A percentile compares a stretch with the other conserved stretches of the same genome.
These are phyloP conservation scores for Hirtodrosophila confusa DNA, from an alignment of 2,888 invertebrate species.

Conservation along the genomic window DNA sequence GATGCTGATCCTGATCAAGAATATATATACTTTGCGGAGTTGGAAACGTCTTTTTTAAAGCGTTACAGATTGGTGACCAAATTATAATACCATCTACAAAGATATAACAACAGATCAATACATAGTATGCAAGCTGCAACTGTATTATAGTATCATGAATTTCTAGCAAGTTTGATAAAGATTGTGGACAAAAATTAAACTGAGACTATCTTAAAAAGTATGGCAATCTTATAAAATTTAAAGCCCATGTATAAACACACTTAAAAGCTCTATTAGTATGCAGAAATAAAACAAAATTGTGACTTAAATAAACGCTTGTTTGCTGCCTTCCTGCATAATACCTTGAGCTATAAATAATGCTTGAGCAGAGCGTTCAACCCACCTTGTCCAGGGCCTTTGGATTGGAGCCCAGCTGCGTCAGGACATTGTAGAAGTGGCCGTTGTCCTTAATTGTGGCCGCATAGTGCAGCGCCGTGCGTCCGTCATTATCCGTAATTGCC, in stretches of 20 bases:
- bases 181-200: no score
- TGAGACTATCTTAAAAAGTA: no score
- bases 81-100: no score
- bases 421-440: slow-evolving; percentile 93
- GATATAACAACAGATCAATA: no score
- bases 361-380: slow-evolving; percentile 61
- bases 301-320: neutral
- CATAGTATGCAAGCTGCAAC: no score
- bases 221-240: no score
- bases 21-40: no score
- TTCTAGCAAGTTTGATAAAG: no score
- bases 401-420: slow-evolving; percentile 94
- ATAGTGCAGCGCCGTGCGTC: slow-evolving; percentile 94
- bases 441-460: slow-evolving; percentile 93
- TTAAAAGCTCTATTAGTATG: neutral
- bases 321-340: slow-evolving; percentile 1
- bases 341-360: slow-evolving; percentile 31
- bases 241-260: neutral
- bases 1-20: no score
- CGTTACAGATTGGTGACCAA: no score
- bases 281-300: neutral
- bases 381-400: slow-evolving; percentile 93
- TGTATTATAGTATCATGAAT: no score
- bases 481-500: slow-evolving; percentile 90
- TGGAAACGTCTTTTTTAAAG: no score